These are phyloP conservation scores for Drosophila guanche DNA, from an alignment of 1,140 invertebrate genomes.

Conservation along the genomic window DNA sequence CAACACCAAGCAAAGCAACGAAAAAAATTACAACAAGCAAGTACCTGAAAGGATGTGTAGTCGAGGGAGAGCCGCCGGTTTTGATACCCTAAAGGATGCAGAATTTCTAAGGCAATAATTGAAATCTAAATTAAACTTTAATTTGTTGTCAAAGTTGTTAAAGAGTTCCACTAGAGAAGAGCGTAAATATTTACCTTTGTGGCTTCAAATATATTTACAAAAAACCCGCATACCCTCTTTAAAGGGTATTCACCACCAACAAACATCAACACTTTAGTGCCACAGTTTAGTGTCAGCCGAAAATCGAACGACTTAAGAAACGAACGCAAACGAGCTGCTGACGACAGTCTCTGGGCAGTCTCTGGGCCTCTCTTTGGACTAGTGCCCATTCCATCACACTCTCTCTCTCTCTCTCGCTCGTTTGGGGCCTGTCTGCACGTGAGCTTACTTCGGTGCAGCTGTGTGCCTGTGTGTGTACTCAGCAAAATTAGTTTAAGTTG, in stretches of 20 bases:
- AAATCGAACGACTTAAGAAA: constrained; percentile 78
- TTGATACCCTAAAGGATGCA: too few relatives aligned
- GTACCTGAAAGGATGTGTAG: not conserved
- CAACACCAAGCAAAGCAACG: constrained; percentile 7
- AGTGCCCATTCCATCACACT: not conserved
- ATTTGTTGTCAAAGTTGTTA: too few relatives aligned
- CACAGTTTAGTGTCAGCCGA: constrained; percentile 78
- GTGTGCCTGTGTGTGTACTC: constrained; percentile 23
- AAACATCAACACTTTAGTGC: constrained; percentile 76
- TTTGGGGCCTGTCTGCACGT: constrained; percentile 49
- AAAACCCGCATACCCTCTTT: too few relatives aligned
- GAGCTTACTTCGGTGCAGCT: constrained; percentile 24
- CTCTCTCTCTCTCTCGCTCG: not conserved
- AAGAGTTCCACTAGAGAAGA: too few relatives aligned
- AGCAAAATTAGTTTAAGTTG: constrained; percentile 65
- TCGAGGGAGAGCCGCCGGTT: too few relatives aligned
- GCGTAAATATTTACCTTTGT: too few relatives aligned
- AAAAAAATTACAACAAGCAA: constrained; percentile 27
- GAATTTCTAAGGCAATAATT: too few relatives aligned
- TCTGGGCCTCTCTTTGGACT: not conserved
- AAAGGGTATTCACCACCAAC: constrained; percentile 14
- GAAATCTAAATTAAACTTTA: too few relatives aligned
- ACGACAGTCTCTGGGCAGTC: constrained; percentile 63
- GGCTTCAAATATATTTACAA: too few relatives aligned
- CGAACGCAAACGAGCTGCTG: constrained; percentile 64